These are phyloP conservation scores for Steinernema carpocapsae DNA, from an alignment of 2,888 invertebrate species.

Conservation along the genomic window DNA sequence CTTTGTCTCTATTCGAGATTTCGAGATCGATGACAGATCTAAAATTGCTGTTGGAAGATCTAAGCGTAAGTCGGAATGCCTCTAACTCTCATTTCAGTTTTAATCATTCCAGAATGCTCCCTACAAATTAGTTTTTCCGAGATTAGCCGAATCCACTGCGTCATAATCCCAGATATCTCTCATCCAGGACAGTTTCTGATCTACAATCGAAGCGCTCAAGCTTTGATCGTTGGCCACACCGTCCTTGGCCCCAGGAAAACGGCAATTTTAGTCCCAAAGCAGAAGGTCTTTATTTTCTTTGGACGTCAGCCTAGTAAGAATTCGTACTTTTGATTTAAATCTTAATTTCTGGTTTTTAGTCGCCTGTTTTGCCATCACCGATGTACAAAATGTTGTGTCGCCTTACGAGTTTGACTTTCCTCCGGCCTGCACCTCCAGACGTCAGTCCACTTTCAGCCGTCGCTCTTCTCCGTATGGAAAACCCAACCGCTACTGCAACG, in stretches of 20 bases:
- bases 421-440: not conserved
- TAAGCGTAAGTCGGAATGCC: conserved; percentile 7
- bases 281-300: conserved; percentile 16
- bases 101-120: conserved; percentile 6
- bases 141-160: conserved; percentile 24
- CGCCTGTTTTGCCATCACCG: conserved; percentile 23
- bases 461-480: not conserved
- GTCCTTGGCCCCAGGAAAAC: not conserved
- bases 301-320: conserved; percentile 2
- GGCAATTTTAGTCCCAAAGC: not conserved
- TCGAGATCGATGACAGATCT: not conserved
- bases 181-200: conserved; percentile 3
- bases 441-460: not conserved
- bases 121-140: conserved; percentile 1
- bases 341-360: not conserved
- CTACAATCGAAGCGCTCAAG: conserved; percentile 6
- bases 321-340: not conserved
- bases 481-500: not conserved
- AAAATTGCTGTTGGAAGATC: conserved; percentile 17
- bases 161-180: not conserved
- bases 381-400: not conserved
- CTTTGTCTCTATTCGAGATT: conserved; percentile 13
- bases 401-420: not conserved
- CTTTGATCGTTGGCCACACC: not conserved
- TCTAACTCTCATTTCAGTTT: not conserved